A percentile compares a stretch with the other conserved stretches of the same genome.
Evolutionary conservation across 2,888 invertebrate genomes (phyloP).

Genomic region (Drosophila mercatorum): DNA sequence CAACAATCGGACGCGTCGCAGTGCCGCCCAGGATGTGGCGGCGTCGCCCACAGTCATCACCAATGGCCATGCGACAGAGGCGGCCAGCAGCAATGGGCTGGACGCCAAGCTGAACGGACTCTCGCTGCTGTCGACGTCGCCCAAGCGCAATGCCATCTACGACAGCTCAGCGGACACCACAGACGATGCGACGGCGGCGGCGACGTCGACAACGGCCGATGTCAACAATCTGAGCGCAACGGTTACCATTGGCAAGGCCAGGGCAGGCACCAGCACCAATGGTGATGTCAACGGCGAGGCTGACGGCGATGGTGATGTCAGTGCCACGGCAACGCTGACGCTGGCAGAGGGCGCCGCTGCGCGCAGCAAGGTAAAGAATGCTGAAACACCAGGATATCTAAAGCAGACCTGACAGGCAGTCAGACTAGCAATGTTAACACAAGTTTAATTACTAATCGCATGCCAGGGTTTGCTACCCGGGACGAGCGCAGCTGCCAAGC

Average conservation of each 20-base stretch:
- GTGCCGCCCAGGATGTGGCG: slow-evolving; percentile 15
- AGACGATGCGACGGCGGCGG: slow-evolving; percentile 44
- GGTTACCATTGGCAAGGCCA: slow-evolving; percentile 12
- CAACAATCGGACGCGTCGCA: slow-evolving; percentile 67
- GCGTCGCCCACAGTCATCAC: slow-evolving; percentile 22
- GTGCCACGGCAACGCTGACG: slow-evolving; percentile 61
- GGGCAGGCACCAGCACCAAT: not conserved
- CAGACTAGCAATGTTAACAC: slow-evolving; percentile 10
- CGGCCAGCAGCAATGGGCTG: slow-evolving; percentile 54
- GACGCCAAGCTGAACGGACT: slow-evolving; percentile 69
- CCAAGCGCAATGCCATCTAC: slow-evolving; percentile 73
- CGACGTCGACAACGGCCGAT: not conserved
- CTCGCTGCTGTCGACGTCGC: slow-evolving; percentile 60
- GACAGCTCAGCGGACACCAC: slow-evolving; percentile 65
- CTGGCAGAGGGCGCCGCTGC: slow-evolving; percentile 53
- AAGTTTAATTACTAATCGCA: slow-evolving; percentile 47
- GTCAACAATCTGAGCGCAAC: slow-evolving; percentile 8
- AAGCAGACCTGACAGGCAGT: slow-evolving; percentile 10
- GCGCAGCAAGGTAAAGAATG: slow-evolving; percentile 68
- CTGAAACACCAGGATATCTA: slow-evolving; percentile 14
- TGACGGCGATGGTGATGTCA: slow-evolving; percentile 47
- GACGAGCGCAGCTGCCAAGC: slow-evolving; percentile 14
- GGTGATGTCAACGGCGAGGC: slow-evolving; percentile 26
- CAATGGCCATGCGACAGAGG: slow-evolving; percentile 39
- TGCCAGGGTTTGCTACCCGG: slow-evolving; percentile 34